Base-by-base conservation (phyloP, 1,140 invertebrate genomes). In the Melitaea cinxia region DNA sequence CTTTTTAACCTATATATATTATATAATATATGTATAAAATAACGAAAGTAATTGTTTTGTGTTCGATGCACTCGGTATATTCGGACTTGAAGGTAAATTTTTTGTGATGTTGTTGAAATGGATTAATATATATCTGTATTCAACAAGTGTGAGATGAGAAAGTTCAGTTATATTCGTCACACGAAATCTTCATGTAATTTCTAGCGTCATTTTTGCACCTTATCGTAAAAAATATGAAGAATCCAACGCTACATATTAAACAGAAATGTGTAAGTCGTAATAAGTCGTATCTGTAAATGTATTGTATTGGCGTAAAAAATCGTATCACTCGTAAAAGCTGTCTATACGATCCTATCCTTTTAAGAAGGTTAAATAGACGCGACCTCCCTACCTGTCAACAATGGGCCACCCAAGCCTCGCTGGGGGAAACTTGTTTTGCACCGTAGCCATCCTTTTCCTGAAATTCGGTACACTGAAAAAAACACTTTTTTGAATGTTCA, bases 361-460 rank as follows among this genome's bases (percentile, higher is more conserved):
- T 57, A 65, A 58, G 26, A 47, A 49, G 56, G 47, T 52, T 52
- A 65, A 65, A 65, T 65, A 59, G 55, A 65, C 55, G 35, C 55
- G 21, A 59, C 63, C 56, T 62, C 39, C 50, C 35, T 53, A 54
- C 49, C 39, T 33, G 60, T 21, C 52, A 47, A 55, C 60, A 62
- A 62, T 47, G 60, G 39, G 14, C 23, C 60, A 33, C 59, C 37
- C 37, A 42, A 17, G 17, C n/a, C 52, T 19, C 28, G 15, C 35
- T 49, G 10, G 52, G 52, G 37, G 47, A 26, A 30, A 39, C 35
- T 15, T 54, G 33, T 45, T 53, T 53, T 42, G 19, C 59, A 30
- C 19, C 23, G 19, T n/a, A 30, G 15, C 33, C 39, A 35, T 45
- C 10, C 39, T 9, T 4, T 45, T 45, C 19, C 24, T 47, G 14